Evolutionary conservation across 2,888 invertebrate genomes (phyloP), one percentile per base, ranked within the genome.

Genomic region (Pocota personata): DNA sequence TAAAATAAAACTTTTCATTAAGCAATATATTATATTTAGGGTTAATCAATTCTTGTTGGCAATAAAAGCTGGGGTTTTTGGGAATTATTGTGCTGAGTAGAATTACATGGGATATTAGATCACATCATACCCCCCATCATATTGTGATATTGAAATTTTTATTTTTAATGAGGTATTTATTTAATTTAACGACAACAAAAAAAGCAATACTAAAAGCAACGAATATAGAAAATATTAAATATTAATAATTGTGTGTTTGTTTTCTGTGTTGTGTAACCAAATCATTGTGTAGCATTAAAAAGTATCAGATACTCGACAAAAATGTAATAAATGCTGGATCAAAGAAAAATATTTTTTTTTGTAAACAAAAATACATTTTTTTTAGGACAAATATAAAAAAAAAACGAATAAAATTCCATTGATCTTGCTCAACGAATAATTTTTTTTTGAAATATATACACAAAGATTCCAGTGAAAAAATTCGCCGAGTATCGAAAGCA

Each of bases 401-500:
- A 24, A 24, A 24, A 24, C 3, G 72, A 75, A 6, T 32, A 48
- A 67, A 57, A 71, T 87, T 89, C 87, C 88, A 90, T 90, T 89
- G 87, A 87, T 89, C 89, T 90, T 91, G 90, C 91, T 91, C 92
- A 92, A 90, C 89, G 80, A 88, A 89, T 89, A 88, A 88, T 88
- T 87, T 75, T 69, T 58, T 3, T 12, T 2, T 19, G 8, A 73
- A 64, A 87, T 58, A 35, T 32, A 79, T 67, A 52, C 64, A 55
- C 76, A 78, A 75, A 50, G 82, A 87, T 88, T 89, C 88, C 89
- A 90, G 87, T 58, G 86, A 66, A 82, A 88, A 89, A 88, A 89
- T 88, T 89, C 88, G 89, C 91, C 92, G 91, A 90, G 92, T 92
- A 92, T 92, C 92, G 27, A 90, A 92, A 92, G 92, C 92, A 92